These are phyloP conservation scores for Dynastes hyllus DNA, from an alignment of 2,888 invertebrate genomes.

Conservation along the genomic window DNA sequence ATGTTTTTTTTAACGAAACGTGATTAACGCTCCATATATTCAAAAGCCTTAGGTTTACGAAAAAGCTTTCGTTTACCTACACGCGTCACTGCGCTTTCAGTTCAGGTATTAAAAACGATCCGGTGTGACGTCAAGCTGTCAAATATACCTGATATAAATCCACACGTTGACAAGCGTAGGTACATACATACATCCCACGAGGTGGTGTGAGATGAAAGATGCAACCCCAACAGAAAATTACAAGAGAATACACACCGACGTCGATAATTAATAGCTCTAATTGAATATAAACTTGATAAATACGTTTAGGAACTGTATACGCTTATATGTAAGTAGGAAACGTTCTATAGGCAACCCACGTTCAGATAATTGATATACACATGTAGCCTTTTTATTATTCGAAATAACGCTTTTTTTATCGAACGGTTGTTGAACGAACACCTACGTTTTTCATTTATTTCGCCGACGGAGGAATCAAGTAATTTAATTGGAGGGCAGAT, in stretches of 20 bases:
- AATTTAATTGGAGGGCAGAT: slow-evolving; percentile 27
- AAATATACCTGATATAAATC: slow-evolving; percentile 15
- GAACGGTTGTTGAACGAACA: slow-evolving; percentile 9
- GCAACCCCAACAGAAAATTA: not conserved
- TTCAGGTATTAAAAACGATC: slow-evolving; percentile 16
- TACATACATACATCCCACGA: not conserved
- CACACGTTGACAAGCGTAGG: not conserved
- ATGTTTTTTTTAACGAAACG: not conserved
- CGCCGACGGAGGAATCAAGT: not conserved
- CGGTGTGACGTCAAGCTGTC: slow-evolving; percentile 12
- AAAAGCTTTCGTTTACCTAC: not conserved
- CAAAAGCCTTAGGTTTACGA: not conserved
- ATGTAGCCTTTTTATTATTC: slow-evolving; percentile 14
- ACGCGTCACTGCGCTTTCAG: slow-evolving; percentile 21
- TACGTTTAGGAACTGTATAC: slow-evolving; percentile 2
- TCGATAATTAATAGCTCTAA: slow-evolving; percentile 30
- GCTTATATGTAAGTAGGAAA: not conserved
- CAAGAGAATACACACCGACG: not conserved
- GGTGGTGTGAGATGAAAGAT: not conserved
- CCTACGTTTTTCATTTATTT: slow-evolving; percentile 18
- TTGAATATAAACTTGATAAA: slow-evolving; percentile 15
- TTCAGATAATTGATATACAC: slow-evolving; percentile 23
- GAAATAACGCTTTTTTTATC: not conserved
- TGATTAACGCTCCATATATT: not conserved
- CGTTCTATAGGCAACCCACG: not conserved